Conservation (phyloP, 2,888 invertebrate species). For the Cephus nigrinus region DNA sequence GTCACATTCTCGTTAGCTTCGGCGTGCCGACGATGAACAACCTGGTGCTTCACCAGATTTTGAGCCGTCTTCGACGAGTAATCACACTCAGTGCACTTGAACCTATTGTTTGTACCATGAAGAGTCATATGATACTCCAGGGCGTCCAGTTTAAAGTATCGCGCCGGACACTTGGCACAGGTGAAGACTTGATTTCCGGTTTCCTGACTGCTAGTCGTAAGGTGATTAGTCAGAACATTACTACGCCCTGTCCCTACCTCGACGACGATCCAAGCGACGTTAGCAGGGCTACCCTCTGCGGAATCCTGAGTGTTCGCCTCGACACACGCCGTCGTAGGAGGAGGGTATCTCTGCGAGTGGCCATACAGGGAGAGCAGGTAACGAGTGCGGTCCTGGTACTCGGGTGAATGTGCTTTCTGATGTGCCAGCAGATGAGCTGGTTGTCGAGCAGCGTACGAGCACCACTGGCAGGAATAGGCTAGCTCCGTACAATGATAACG, state of each 20-base stretch:
- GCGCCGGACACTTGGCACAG: conserved; percentile 78
- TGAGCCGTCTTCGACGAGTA: conserved; percentile 78
- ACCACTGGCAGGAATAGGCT: conserved; percentile 78
- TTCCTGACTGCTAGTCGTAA: conserved; percentile 31
- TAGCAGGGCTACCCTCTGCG: conserved; percentile 15
- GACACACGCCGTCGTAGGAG: conserved; percentile 70
- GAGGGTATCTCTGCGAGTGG: conserved; percentile 73
- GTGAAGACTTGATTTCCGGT: conserved; percentile 56
- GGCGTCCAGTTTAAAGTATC: conserved; percentile 79
- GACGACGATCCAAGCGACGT: conserved; percentile 58
- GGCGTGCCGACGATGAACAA: conserved; percentile 64
- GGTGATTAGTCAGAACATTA: conserved; percentile 6
- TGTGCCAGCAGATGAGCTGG: conserved; percentile 78
- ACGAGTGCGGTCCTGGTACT: conserved; percentile 83
- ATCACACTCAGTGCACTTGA: conserved; percentile 78
- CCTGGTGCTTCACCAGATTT: conserved; percentile 76
- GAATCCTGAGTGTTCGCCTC: conserved; percentile 41
- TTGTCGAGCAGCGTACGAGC: conserved; percentile 81
- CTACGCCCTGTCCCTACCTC: conserved; percentile 27
- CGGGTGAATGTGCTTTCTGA: conserved; percentile 78
- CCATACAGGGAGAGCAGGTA: conserved; percentile 75
- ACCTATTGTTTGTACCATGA: conserved; percentile 74
- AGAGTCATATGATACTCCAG: conserved; percentile 77
- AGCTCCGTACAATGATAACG: conserved; percentile 76
- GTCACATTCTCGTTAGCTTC: conserved; percentile 24